These are phyloP conservation scores for Mastomys coucha DNA, from an alignment of 2,113 vertebrate species.

Conservation along the genomic window DNA sequence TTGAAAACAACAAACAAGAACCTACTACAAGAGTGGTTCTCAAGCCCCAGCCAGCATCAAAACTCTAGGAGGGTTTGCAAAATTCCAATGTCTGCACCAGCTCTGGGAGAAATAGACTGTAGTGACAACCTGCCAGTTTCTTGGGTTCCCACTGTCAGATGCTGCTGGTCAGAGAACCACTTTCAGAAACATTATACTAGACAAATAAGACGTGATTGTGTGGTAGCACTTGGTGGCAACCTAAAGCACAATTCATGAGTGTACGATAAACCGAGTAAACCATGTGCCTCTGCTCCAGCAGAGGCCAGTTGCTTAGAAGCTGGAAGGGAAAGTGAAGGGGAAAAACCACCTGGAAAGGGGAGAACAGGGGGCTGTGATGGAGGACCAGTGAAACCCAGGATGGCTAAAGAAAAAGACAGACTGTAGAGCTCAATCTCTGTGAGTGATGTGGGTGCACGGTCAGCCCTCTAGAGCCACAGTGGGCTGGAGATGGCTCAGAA, in stretches of 20 bases:
- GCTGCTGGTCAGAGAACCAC: not conserved
- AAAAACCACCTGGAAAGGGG: not conserved
- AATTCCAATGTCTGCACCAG: not conserved
- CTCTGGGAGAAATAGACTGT: not conserved
- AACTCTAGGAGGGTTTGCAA: not conserved
- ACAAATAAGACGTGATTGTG: not conserved
- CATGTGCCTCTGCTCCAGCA: not conserved
- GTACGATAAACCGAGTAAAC: not conserved
- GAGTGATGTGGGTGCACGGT: not conserved
- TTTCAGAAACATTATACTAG: not conserved
- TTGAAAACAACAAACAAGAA: not conserved
- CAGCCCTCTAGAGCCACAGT: not conserved
- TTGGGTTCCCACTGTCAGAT: not conserved
- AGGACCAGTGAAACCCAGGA: not conserved
- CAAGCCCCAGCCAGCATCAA: not conserved
- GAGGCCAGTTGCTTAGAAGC: rapidly evolving
- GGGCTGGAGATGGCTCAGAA: not conserved
- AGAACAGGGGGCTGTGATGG: not conserved
- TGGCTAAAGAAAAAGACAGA: not conserved
- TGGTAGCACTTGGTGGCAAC: not conserved
- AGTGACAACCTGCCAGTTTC: not conserved
- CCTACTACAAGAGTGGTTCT: not conserved
- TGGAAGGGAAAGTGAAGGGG: not conserved
- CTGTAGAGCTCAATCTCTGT: not conserved
- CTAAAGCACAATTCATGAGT: not conserved